phyloP scores from a whole-genome alignment of 2,888 invertebrate genomes.

The Ornithoptera alexandrae region DNA sequence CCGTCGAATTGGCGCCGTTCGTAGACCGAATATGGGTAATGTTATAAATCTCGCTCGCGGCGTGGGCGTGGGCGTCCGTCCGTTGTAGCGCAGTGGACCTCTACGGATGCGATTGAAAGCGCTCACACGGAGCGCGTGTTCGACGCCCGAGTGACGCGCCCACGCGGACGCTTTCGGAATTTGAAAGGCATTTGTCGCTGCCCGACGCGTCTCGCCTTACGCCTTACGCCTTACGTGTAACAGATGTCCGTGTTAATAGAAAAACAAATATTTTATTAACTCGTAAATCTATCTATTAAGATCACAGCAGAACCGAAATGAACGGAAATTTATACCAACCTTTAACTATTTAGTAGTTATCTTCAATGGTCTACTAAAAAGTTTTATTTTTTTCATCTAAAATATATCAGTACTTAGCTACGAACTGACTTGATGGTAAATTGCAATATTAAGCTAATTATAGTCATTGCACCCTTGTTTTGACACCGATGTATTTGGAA shows the following conservation, averaged over 20 bases:
- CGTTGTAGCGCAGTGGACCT: slow-evolving; percentile 35
- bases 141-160: slow-evolving; percentile 59
- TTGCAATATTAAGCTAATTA: background rate
- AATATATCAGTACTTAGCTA: background rate
- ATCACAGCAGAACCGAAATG: slow-evolving; percentile 18
- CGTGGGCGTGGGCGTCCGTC: slow-evolving; percentile 61
- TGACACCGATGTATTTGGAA: too few species aligned
- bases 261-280: slow-evolving; percentile 59
- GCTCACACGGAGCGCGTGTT: slow-evolving; percentile 56
- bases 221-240: slow-evolving; percentile 47
- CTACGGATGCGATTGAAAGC: slow-evolving; percentile 63
- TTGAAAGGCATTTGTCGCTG: slow-evolving; percentile 75
- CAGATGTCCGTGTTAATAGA: slow-evolving; percentile 56
- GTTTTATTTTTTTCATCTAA: background rate
- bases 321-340: slow-evolving; percentile 24
- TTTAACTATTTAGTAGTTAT: slow-evolving; percentile 5
- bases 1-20: slow-evolving; percentile 77
- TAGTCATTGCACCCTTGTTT: too few species aligned
- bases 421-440: background rate
- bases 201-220: slow-evolving; percentile 51
- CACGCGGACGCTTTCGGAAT: slow-evolving; percentile 70
- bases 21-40: slow-evolving; percentile 76
- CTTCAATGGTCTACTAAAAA: background rate
- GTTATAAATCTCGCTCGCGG: slow-evolving; percentile 71
- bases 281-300: slow-evolving; percentile 47